Percentiles rank a stretch among this genome's conserved stretches.
These are phyloP conservation scores for Promerops cafer DNA, from an alignment of 2,113 vertebrate species.

Conservation along the genomic window DNA sequence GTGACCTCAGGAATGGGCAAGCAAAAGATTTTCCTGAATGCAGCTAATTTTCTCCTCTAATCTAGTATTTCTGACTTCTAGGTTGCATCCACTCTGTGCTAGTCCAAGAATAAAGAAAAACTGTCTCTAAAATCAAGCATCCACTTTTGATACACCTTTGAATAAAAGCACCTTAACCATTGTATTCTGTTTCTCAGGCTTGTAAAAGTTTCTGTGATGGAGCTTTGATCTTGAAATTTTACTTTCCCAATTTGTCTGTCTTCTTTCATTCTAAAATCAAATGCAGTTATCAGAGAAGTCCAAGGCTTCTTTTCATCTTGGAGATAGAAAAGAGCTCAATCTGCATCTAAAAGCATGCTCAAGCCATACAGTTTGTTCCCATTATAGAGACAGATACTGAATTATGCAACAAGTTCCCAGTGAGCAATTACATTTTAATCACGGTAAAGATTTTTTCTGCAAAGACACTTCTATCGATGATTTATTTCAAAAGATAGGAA, in stretches of 20 bases:
- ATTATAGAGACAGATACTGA: conserved; percentile 44
- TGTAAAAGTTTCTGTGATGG: conserved; percentile 18
- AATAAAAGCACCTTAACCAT: conserved; percentile 20
- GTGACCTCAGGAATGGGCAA: not conserved
- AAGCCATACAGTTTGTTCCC: conserved; percentile 21
- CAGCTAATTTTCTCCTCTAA: not conserved
- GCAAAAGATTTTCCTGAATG: not conserved
- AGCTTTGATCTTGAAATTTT: conserved; percentile 54
- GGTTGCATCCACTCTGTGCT: not conserved
- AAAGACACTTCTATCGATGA: not conserved
- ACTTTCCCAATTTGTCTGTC: conserved; percentile 10
- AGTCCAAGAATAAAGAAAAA: conserved; percentile 14
- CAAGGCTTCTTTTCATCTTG: conserved; percentile 46
- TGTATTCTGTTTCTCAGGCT: conserved; percentile 28
- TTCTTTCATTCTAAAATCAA: conserved; percentile 53
- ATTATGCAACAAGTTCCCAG: conserved; percentile 28
- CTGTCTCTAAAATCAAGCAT: conserved; percentile 35
- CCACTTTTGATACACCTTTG: conserved; percentile 22
- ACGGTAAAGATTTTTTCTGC: conserved; percentile 34
- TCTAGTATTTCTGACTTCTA: not conserved
- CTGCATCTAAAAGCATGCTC: conserved; percentile 49
- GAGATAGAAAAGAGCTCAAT: conserved; percentile 28
- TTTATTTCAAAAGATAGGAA: conserved; percentile 29
- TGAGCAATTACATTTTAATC: conserved; percentile 50
- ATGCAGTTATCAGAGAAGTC: conserved; percentile 22